Evolutionary conservation across 2,797 vertebrate genomes (phyloP), one percentile per base, ranked within the genome.

Genomic region (Acanthopagrus latus): DNA sequence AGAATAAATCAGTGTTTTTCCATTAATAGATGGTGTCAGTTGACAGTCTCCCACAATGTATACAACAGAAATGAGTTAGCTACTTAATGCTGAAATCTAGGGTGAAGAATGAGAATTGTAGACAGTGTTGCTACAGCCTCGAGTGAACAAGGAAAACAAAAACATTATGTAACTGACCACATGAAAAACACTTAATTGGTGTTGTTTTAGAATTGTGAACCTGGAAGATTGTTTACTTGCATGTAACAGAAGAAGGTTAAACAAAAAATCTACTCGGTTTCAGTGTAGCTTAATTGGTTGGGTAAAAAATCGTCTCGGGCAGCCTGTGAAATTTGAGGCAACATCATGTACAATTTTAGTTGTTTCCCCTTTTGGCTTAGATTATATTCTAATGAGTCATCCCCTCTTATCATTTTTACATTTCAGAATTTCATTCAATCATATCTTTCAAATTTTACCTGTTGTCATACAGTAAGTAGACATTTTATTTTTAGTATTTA

Each of bases 191-290:
- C 25, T n/a, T 48, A 17, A 17, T 43, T 64, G 63, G 46, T 21
- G 20, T 14, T 56, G 18, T 50, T 58, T 50, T 57, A 5, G 50
- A 25, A 33, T 55, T 38, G 2, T 64, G 10, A 64, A 62, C 14
- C 21, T 77, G 59, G 38, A 41, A 18, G 20, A 23, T 55, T 43
- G 29, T 56, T 64, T 44, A 48, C 25, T 66, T 66, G n/a, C 52
- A 17, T 20, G 8, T 18, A 23, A 47, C 18, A 38, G 1, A 21
- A 58, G 2, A 52, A 14, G 20, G 9, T 50, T 7, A 55, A 50
- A 29, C 33, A 33, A 63, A 13, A 18, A 17, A n/a, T 17, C 12
- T 3, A 2, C 11, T 21, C 47, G 25, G 16, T 76, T 25, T 25
- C n/a, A 20, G 13, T 38, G 7, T 14, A 60, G 29, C 16, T 2